phyloP scores from a whole-genome alignment of 2,797 vertebrate species.

The Rhinoraja longicauda region DNA sequence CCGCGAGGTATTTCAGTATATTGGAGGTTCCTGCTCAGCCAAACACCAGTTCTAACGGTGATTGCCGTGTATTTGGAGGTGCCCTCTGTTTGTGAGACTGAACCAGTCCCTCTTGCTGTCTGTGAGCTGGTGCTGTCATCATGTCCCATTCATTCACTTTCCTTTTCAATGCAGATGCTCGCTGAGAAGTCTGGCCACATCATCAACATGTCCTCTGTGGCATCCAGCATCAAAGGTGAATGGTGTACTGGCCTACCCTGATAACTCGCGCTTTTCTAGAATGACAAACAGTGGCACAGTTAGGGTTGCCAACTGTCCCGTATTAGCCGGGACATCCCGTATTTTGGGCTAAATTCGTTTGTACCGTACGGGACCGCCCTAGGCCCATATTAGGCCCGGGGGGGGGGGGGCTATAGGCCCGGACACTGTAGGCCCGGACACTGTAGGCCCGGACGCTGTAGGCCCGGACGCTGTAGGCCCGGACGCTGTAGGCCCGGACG shows the following conservation, averaged over 20 bases:
- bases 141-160: slow-evolving; percentile 10
- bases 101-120: background rate
- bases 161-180: slow-evolving; percentile 75
- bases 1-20: background rate
- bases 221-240: slow-evolving; percentile 87
- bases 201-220: slow-evolving; percentile 94
- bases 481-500: too few species aligned
- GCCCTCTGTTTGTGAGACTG: background rate
- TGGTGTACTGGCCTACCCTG: background rate
- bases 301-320: too few species aligned
- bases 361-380: too few species aligned
- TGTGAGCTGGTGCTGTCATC: background rate
- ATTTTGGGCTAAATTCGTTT: too few species aligned
- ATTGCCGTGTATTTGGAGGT: background rate
- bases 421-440: too few species aligned
- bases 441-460: too few species aligned
- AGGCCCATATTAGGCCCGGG: too few species aligned
- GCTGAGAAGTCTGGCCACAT: slow-evolving; percentile 82
- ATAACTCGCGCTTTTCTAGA: background rate
- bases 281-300: background rate
- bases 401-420: too few species aligned
- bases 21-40: background rate
- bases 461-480: too few species aligned
- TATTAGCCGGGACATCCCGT: too few species aligned
- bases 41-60: background rate